phyloP scores from a whole-genome alignment of 2,888 invertebrate genomes.

The Ectropis crepuscularia region DNA sequence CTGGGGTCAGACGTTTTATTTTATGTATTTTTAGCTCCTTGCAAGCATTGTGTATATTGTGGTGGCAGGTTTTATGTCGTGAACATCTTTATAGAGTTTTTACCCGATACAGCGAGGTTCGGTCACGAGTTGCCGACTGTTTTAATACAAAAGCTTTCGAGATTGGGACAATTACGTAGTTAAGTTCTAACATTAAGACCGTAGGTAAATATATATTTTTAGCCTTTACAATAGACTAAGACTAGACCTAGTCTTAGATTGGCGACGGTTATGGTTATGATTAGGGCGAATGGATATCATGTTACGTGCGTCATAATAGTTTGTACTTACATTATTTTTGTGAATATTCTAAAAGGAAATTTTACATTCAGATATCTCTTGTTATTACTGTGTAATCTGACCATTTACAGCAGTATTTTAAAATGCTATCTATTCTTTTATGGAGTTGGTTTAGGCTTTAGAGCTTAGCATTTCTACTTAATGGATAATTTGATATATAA shows the following conservation, averaged over 20 bases:
- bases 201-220: slow-evolving; percentile 10
- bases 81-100: slow-evolving; percentile 19
- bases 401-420: too few species aligned
- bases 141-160: slow-evolving; percentile 30
- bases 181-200: slow-evolving; percentile 12
- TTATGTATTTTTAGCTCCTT: slow-evolving; percentile 13
- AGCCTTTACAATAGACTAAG: slow-evolving; percentile 6
- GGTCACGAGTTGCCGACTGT: slow-evolving; percentile 32
- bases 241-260: slow-evolving; percentile 12
- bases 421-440: too few species aligned
- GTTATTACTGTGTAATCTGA: too few species aligned
- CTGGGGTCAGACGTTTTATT: slow-evolving; percentile 23
- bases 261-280: slow-evolving; percentile 10
- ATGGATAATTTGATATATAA: too few species aligned
- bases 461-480: too few species aligned
- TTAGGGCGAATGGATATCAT: slow-evolving; percentile 5
- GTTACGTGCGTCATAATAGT: slow-evolving; percentile 2
- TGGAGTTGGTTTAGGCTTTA: too few species aligned
- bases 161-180: slow-evolving; percentile 28
- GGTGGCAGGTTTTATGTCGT: not conserved
- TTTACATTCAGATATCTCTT: too few species aligned
- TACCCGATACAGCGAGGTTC: slow-evolving; percentile 17
- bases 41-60: not conserved
- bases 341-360: too few species aligned
- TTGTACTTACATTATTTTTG: not conserved